Evolutionary conservation across 2,888 invertebrate genomes (phyloP).

Genomic region (Caenorhabditis imperialis): DNA sequence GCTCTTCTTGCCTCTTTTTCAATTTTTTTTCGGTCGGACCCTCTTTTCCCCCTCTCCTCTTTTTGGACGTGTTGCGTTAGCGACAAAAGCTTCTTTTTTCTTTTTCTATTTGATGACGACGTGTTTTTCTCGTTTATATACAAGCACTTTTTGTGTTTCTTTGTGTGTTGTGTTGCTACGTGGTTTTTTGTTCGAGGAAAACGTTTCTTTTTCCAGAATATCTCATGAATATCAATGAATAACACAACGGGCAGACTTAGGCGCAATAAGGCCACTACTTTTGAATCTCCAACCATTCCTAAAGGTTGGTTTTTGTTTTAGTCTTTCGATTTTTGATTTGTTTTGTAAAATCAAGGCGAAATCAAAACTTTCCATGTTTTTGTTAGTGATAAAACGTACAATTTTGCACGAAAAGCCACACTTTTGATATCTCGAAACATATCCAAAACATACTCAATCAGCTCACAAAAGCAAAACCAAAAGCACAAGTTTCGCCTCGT

Average conservation of each 20-base stretch:
- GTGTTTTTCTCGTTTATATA: no score
- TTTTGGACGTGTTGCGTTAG: constrained; percentile 1
- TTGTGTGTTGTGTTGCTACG: no score
- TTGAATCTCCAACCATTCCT: constrained; percentile 49
- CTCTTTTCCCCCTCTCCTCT: constrained; percentile 1
- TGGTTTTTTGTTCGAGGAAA: neutral
- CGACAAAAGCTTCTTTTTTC: constrained; percentile 8
- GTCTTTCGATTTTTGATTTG: neutral
- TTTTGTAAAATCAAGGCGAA: neutral
- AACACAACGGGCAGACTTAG: constrained; percentile 53
- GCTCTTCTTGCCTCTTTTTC: constrained; percentile 3
- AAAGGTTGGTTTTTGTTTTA: constrained; percentile 29
- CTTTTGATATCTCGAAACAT: neutral
- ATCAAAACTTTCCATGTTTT: no score
- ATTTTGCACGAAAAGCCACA: no score
- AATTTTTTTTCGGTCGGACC: constrained; percentile 25
- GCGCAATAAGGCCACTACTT: constrained; percentile 57
- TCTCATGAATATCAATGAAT: constrained; percentile 50
- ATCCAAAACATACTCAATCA: no score
- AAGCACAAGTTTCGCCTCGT: no score
- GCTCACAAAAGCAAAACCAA: no score
- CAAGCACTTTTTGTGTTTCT: no score
- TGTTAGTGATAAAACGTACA: no score
- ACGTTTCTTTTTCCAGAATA: constrained; percentile 19
- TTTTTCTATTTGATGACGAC: no score